Conservation (phyloP, 2,888 invertebrate species). For the Barypeithes pellucidus region DNA sequence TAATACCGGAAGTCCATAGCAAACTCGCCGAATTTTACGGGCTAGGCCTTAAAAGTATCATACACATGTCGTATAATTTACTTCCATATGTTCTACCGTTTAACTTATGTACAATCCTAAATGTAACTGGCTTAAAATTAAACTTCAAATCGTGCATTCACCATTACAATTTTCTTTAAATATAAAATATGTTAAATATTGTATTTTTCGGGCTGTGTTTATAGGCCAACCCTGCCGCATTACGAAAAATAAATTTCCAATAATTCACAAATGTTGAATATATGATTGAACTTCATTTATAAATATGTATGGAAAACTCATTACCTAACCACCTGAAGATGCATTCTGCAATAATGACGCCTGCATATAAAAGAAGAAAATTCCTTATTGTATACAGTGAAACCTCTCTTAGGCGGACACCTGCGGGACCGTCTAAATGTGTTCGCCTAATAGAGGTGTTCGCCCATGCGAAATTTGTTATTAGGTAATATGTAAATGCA, state of each 20-base stretch:
- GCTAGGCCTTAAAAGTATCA: slow-evolving; percentile 3
- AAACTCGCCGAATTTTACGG: not conserved
- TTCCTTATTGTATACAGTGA: too few species aligned
- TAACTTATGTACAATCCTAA: slow-evolving; percentile 16
- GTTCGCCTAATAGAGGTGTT: too few species aligned
- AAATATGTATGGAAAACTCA: too few species aligned
- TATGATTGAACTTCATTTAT: slow-evolving; percentile 9
- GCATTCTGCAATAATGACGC: too few species aligned
- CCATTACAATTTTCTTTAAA: not conserved
- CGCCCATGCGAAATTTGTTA: too few species aligned
- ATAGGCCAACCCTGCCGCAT: too few species aligned
- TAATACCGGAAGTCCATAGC: too few species aligned
- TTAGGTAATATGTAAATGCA: too few species aligned
- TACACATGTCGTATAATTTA: not conserved
- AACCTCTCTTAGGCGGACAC: too few species aligned
- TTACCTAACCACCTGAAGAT: too few species aligned
- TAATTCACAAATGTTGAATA: slow-evolving; percentile 14
- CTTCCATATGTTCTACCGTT: not conserved
- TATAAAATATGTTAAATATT: not conserved
- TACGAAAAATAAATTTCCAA: not conserved
- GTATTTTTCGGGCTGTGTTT: not conserved
- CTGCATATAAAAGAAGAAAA: too few species aligned
- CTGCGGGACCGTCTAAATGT: too few species aligned
- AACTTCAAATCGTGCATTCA: slow-evolving; percentile 6
- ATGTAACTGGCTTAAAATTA: slow-evolving; percentile 3